phyloP scores from a whole-genome alignment of 2,888 invertebrate genomes.

The Pantelozetes paolii region DNA sequence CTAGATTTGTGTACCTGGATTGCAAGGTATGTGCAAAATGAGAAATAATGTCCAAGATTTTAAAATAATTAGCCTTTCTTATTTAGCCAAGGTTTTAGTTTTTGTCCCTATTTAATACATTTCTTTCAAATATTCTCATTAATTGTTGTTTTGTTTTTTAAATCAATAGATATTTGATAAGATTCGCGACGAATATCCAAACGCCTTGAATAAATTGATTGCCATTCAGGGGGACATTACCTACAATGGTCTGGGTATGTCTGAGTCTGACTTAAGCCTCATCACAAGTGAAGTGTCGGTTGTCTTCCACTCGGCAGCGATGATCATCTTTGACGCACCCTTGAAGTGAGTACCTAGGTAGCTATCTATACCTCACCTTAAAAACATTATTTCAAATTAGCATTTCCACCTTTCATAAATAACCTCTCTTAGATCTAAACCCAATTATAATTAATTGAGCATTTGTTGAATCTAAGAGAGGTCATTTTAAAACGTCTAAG shows the following conservation, averaged over 20 bases:
- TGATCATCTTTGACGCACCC: constrained; percentile 57
- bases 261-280: constrained; percentile 51
- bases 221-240: constrained; percentile 59
- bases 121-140: not conserved
- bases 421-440: no score
- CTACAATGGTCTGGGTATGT: constrained; percentile 54
- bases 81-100: no score
- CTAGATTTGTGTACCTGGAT: no score
- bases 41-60: no score
- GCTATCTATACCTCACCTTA: not conserved
- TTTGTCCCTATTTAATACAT: not conserved
- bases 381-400: no score
- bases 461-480: no score
- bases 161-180: constrained; percentile 64
- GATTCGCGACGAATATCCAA: constrained; percentile 61
- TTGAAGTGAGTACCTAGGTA: constrained; percentile 53
- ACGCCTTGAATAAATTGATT: constrained; percentile 64
- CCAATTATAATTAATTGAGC: no score
- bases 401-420: no score
- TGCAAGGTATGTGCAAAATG: no score
- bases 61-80: no score
- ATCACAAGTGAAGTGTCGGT: constrained; percentile 53
- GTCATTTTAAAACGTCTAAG: no score
- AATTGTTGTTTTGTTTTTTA: constrained; percentile 16
- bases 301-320: constrained; percentile 58